Evolutionary conservation across 2,888 invertebrate genomes (phyloP).

Genomic region (Limenitis camilla): DNA sequence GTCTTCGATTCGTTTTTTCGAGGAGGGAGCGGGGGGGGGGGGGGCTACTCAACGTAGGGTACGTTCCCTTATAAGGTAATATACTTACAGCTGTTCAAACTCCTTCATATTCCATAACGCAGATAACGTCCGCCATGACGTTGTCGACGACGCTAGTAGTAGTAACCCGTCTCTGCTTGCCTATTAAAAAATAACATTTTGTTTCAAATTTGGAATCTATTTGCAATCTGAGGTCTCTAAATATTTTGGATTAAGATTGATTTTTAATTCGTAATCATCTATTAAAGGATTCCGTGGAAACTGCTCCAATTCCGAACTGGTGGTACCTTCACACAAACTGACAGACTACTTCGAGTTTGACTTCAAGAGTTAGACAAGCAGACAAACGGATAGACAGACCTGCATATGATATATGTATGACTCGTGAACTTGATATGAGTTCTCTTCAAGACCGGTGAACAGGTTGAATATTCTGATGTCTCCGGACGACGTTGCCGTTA

Average conservation of each 20-base stretch:
- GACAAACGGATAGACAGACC: slow-evolving; percentile 45
- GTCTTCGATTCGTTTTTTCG: too few relatives aligned
- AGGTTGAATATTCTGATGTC: slow-evolving; percentile 92
- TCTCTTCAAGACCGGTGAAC: slow-evolving; percentile 87
- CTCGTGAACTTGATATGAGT: slow-evolving; percentile 85
- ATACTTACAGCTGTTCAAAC: slow-evolving; percentile 77
- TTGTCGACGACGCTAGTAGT: slow-evolving; percentile 88
- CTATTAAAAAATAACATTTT: slow-evolving; percentile 31
- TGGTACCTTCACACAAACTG: too few relatives aligned
- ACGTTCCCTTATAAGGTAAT: slow-evolving; percentile 2
- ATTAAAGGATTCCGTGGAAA: too few relatives aligned
- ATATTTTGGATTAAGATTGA: too few relatives aligned
- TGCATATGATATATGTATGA: slow-evolving; percentile 89
- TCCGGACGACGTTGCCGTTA: slow-evolving; percentile 93
- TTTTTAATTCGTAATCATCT: too few relatives aligned
- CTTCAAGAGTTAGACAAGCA: too few relatives aligned
- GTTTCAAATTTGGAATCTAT: too few relatives aligned
- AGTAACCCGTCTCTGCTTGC: slow-evolving; percentile 83
- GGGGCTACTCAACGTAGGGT: too few relatives aligned
- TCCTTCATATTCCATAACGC: slow-evolving; percentile 84
- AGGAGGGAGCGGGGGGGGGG: too few relatives aligned
- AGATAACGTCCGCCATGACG: slow-evolving; percentile 89
- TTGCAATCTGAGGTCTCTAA: too few relatives aligned
- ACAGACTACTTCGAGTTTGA: too few relatives aligned
- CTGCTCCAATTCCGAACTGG: too few relatives aligned